Base-by-base conservation (phyloP, 2,797 vertebrate species). In the Pseudochaenichthys georgianus region DNA sequence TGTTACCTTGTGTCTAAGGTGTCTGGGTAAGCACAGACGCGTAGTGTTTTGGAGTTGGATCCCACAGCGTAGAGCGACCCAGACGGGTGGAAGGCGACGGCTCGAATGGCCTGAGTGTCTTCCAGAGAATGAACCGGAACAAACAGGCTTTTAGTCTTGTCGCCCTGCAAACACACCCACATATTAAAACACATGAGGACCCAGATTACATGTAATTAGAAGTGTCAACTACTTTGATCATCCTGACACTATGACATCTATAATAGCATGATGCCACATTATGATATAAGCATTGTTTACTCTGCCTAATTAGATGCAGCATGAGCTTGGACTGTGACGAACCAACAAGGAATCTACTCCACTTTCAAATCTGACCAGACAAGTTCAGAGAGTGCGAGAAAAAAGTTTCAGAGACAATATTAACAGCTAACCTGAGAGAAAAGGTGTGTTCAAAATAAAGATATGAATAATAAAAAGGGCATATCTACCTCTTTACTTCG, bases 41-140 rank as follows among this genome's bases (percentile, higher is more conserved):
- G 95, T 48, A 99, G 92, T 2, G 97, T 99, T 94, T 99, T 99
- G 55, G 98, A 98, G 94, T 99, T 99, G 79, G 98, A 99, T 48
- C 98, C 98, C 54, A 98, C 96, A 23, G 98, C 97, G 55, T 98
- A 99, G 51, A 99, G 94, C 50, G 92, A 85, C 48, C 98, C 98
- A 67, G 95, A 95, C 15, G 98, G 98, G 93, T 99, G 97, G 89
- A 99, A 99, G 81, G 98, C 97, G 61, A 99, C 98, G 8, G 98
- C 98, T 82, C 98, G 96, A 47, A 99, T 94, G 60, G 98, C 98
- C 88, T 99, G 98, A 2, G 98, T 97, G 57, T 99, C 98, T 87
- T 99, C 98, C 77, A 99, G 85, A 52, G 96, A 95, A 72, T 95
- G 96, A 68, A 98, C 95, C 6, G 89, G 82, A 16, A 93, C 88